Evolutionary conservation across 2,797 vertebrate genomes (phyloP).

Genomic region (Pelobates cultripes): DNA sequence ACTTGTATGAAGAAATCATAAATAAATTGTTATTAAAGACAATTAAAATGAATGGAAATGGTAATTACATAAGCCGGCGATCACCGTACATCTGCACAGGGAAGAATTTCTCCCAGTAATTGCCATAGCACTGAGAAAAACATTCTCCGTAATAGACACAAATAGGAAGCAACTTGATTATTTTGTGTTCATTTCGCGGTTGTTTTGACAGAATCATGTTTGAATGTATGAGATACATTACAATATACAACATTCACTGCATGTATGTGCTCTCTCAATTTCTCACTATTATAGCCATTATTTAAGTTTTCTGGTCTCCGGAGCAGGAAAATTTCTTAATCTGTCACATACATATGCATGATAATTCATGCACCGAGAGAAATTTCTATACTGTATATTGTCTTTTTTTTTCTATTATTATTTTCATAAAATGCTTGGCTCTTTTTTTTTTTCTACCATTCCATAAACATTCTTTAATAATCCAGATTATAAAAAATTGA

Average conservation of each 20-base stretch:
- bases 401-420: constrained; percentile 41
- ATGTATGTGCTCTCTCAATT: constrained; percentile 11
- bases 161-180: constrained; percentile 47
- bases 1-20: background rate
- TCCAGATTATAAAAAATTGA: constrained; percentile 54
- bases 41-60: constrained; percentile 40
- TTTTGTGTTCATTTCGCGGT: constrained; percentile 36
- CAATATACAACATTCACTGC: constrained; percentile 36
- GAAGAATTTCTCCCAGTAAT: constrained; percentile 36
- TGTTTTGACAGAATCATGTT: constrained; percentile 51
- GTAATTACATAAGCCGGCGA: constrained; percentile 24
- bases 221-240: constrained; percentile 52
- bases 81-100: constrained; percentile 33
- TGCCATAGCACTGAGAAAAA: constrained; percentile 25
- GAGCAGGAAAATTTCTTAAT: constrained; percentile 31
- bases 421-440: constrained; percentile 14
- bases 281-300: constrained; percentile 20
- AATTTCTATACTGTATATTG: constrained; percentile 30
- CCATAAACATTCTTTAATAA: constrained; percentile 53
- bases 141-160: constrained; percentile 48
- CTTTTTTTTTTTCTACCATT: constrained; percentile 19
- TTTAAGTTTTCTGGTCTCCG: constrained; percentile 26
- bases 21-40: constrained; percentile 32
- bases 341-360: constrained; percentile 51
- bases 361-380: background rate